Evolutionary conservation across 2,888 invertebrate species (phyloP).

Genomic region (Eugnorisma glareosa): DNA sequence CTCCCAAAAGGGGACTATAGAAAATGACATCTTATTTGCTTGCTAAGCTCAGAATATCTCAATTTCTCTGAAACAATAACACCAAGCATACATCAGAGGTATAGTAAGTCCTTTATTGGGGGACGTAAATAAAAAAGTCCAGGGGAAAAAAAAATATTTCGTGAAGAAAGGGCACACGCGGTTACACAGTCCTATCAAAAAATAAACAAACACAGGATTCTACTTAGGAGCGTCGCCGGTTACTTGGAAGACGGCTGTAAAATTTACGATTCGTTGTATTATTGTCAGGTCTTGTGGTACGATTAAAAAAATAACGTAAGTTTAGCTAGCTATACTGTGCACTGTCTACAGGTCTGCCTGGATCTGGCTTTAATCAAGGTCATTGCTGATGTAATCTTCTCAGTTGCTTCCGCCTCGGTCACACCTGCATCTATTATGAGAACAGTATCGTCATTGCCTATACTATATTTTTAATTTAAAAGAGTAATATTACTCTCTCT

Average conservation of each 20-base stretch:
- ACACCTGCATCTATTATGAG: neutral
- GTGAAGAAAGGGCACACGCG: constrained; percentile 85
- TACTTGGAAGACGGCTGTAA: constrained; percentile 86
- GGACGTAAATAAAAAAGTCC: constrained; percentile 81
- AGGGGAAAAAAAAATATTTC: constrained; percentile 77
- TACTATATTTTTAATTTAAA: neutral
- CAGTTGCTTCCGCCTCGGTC: neutral
- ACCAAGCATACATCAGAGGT: constrained; percentile 73
- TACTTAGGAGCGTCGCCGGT: constrained; percentile 85
- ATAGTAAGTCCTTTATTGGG: constrained; percentile 87
- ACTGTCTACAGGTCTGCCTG: constrained; percentile 24
- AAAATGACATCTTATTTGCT: constrained; percentile 64
- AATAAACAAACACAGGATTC: constrained; percentile 88
- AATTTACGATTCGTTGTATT: constrained; percentile 89
- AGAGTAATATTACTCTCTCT: neutral
- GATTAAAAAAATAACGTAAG: constrained; percentile 61
- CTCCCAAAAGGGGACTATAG: constrained; percentile 26
- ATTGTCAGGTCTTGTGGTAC: constrained; percentile 71
- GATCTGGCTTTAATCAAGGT: neutral
- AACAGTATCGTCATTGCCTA: neutral
- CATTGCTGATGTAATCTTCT: neutral
- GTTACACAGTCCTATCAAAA: constrained; percentile 89
- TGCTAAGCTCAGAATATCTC: constrained; percentile 76
- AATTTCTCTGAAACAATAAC: constrained; percentile 87
- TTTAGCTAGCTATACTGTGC: constrained; percentile 57